Evolutionary conservation across 2,797 vertebrate genomes (phyloP).

Genomic region (Poeciliopsis gracilis): DNA sequence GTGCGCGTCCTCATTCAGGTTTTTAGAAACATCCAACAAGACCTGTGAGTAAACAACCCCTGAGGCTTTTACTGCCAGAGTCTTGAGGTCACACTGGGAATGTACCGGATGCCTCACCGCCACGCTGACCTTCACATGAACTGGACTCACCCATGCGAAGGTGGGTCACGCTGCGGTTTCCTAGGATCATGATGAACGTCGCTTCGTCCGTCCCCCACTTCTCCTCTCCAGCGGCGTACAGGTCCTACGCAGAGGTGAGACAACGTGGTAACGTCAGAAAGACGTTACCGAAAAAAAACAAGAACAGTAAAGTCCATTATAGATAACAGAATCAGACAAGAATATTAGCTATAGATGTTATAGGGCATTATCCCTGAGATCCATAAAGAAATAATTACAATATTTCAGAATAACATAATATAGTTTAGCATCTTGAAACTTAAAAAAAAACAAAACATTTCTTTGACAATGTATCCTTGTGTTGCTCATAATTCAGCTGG

Average conservation of each 20-base stretch:
- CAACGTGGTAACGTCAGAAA: background rate
- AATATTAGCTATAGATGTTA: background rate
- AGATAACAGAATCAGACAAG: background rate
- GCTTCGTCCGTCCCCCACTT: constrained; percentile 97
- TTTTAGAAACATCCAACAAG: background rate
- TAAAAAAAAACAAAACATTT: background rate
- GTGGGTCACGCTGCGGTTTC: constrained; percentile 91
- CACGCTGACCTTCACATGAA: constrained; percentile 27
- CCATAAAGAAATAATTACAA: background rate
- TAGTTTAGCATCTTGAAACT: background rate
- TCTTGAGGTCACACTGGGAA: constrained; percentile 13
- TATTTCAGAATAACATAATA: background rate
- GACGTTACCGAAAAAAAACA: background rate
- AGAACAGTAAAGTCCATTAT: background rate
- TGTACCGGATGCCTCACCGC: constrained; percentile 27
- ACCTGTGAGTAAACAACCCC: background rate
- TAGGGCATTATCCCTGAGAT: background rate
- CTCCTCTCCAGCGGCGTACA: constrained; percentile 91
- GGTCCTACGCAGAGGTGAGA: constrained; percentile 77
- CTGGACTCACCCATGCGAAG: constrained; percentile 87
- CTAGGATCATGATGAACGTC: constrained; percentile 95
- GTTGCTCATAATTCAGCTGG: background rate
- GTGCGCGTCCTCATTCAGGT: background rate
- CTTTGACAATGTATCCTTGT: background rate
- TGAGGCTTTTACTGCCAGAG: background rate